These are phyloP conservation scores for Malaclemys terrapin DNA, from an alignment of 2,113 vertebrate genomes.

Conservation along the genomic window DNA sequence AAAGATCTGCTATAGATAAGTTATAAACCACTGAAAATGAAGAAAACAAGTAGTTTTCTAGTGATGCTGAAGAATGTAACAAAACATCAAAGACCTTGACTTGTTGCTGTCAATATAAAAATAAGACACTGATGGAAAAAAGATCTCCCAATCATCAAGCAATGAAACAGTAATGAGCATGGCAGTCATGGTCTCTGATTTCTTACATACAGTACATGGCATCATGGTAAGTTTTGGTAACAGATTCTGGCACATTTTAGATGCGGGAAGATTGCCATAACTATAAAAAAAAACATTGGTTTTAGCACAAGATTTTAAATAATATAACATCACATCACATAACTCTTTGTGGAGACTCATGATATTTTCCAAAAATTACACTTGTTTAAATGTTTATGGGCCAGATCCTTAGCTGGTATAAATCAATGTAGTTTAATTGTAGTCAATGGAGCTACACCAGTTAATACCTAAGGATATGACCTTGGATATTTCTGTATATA, in stretches of 20 bases:
- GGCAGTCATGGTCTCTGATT: background rate
- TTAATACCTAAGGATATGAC: background rate
- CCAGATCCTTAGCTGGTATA: background rate
- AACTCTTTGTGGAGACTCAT: background rate
- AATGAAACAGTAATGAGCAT: constrained; percentile 63
- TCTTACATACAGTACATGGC: background rate
- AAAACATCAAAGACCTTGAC: constrained; percentile 65
- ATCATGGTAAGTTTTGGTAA: background rate
- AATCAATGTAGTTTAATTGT: accelerated
- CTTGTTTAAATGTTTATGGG: accelerated
- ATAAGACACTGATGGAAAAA: constrained; percentile 52
- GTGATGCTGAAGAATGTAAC: background rate
- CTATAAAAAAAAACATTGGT: background rate
- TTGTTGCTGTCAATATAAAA: constrained; percentile 53
- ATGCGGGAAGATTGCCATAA: background rate
- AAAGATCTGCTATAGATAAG: constrained; percentile 60
- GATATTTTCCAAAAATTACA: background rate
- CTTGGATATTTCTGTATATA: background rate
- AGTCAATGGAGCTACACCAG: background rate
- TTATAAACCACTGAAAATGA: constrained; percentile 56
- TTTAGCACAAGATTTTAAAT: background rate
- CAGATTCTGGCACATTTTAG: background rate
- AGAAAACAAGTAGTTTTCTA: constrained; percentile 67
- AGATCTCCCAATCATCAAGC: constrained; percentile 19
- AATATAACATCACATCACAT: background rate